A percentile compares a stretch with the other conserved stretches of the same genome.
Conservation (phyloP, 2,113 vertebrate species). For the Aegotheles bennettii region DNA sequence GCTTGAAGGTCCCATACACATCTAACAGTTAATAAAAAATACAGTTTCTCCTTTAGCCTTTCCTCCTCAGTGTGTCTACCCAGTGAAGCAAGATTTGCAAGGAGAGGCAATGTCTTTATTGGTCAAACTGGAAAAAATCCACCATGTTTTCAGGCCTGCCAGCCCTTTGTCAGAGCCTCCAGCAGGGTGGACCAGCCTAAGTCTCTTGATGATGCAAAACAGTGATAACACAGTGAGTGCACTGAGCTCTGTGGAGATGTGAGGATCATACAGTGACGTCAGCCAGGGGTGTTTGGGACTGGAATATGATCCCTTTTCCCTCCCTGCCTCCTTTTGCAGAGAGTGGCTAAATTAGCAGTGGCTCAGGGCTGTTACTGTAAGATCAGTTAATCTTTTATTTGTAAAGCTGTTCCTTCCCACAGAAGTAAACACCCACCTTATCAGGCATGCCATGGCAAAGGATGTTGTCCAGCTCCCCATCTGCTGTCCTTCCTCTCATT, state of each 20-base stretch:
- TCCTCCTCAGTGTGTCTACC: background rate
- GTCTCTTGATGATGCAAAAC: background rate
- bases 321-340: background rate
- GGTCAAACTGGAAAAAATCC: background rate
- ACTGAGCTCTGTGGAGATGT: background rate
- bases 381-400: constrained; percentile 54
- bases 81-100: background rate
- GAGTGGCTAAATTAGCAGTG: background rate
- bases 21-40: background rate
- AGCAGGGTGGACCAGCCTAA: background rate
- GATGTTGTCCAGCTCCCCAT: constrained; percentile 21
- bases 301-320: background rate
- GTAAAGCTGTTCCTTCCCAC: constrained; percentile 34
- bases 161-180: background rate
- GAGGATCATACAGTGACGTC: background rate
- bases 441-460: background rate
- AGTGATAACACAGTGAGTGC: background rate
- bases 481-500: constrained; percentile 30
- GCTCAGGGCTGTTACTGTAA: background rate
- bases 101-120: background rate
- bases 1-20: background rate
- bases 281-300: background rate
- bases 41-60: background rate
- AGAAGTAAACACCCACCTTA: constrained; percentile 40
- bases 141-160: background rate